These are phyloP conservation scores for Marmota monax DNA, from an alignment of 2,113 vertebrate species.

Conservation along the genomic window DNA sequence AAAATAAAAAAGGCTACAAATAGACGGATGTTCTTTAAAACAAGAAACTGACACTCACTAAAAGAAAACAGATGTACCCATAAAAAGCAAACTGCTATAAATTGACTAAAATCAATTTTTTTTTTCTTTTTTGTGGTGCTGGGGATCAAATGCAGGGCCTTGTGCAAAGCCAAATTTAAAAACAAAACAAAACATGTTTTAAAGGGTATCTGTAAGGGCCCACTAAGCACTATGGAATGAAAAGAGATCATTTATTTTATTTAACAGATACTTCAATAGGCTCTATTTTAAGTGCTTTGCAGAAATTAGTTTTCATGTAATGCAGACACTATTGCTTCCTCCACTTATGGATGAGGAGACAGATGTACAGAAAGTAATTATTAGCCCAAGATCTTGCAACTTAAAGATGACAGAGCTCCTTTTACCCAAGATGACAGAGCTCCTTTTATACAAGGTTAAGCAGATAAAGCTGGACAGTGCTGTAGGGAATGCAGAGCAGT, in stretches of 20 bases:
- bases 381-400: not conserved
- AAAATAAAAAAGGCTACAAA: not conserved
- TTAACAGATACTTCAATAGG: not conserved
- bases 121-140: too few species aligned
- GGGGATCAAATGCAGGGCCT: too few species aligned
- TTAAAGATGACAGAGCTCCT: not conserved
- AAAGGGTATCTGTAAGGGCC: not conserved
- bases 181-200: too few species aligned
- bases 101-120: not conserved
- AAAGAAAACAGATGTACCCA: conserved; percentile 7
- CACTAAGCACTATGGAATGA: not conserved
- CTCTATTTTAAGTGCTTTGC: not conserved
- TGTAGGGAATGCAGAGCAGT: not conserved
- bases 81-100: conserved; percentile 17
- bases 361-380: not conserved
- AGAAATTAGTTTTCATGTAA: not conserved
- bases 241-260: conserved; percentile 8
- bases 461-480: not conserved
- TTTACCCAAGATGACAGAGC: not conserved
- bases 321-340: not conserved
- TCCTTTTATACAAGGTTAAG: not conserved
- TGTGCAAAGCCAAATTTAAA: not conserved
- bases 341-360: not conserved
- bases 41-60: not conserved
- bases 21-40: not conserved